These are phyloP conservation scores for Philopedon plagiatum DNA, from an alignment of 2,888 invertebrate species.

Conservation along the genomic window DNA sequence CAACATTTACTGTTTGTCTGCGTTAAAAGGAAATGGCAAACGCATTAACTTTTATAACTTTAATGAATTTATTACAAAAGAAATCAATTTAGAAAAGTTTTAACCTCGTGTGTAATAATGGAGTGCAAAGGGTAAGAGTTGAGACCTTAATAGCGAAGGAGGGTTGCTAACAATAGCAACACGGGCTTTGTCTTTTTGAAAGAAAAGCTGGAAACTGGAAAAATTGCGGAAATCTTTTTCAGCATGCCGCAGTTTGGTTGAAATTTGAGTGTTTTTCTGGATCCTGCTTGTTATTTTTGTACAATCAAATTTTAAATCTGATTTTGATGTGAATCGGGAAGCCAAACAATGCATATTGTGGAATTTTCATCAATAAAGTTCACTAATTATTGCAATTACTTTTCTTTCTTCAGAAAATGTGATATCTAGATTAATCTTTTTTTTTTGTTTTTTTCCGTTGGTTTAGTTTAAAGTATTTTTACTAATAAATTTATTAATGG, in stretches of 20 bases:
- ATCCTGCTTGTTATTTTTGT: neutral
- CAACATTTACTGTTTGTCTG: neutral
- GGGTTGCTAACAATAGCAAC: conserved; percentile 33
- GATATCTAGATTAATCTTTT: too few relatives aligned
- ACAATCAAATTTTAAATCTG: neutral
- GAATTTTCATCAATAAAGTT: too few relatives aligned
- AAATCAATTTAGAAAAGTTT: conserved; percentile 41
- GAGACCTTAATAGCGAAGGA: conserved; percentile 34
- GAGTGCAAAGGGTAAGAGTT: conserved; percentile 37
- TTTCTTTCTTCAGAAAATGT: too few relatives aligned
- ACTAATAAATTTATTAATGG: too few relatives aligned
- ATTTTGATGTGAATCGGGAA: neutral
- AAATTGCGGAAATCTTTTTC: conserved; percentile 31
- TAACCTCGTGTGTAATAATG: conserved; percentile 38
- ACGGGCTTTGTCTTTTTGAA: conserved; percentile 29
- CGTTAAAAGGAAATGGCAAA: conserved; percentile 10
- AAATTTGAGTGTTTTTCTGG: conserved; percentile 1
- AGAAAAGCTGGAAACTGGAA: conserved; percentile 35
- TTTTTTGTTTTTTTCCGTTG: too few relatives aligned
- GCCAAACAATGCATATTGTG: too few relatives aligned
- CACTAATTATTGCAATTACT: too few relatives aligned
- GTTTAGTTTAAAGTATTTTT: too few relatives aligned
- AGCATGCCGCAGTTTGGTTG: neutral
- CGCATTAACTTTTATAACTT: conserved; percentile 22
- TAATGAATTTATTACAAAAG: conserved; percentile 41